These are phyloP conservation scores for Samia ricini DNA, from an alignment of 1,140 invertebrate species.

Conservation along the genomic window DNA sequence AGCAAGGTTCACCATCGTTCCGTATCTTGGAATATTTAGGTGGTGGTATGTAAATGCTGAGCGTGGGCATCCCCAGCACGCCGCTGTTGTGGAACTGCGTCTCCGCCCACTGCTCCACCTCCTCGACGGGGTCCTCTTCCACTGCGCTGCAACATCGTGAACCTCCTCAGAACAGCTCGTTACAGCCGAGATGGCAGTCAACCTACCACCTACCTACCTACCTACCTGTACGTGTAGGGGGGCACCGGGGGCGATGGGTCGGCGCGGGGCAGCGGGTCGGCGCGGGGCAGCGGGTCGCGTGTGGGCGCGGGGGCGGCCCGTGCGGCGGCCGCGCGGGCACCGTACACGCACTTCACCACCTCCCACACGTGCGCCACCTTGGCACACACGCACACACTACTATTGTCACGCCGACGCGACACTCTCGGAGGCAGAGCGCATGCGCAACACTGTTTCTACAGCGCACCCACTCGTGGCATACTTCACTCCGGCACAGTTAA, in stretches of 20 bases:
- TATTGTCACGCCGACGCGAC: background rate
- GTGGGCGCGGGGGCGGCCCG: slow-evolving; percentile 32
- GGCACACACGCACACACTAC: background rate
- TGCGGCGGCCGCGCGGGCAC: slow-evolving; percentile 26
- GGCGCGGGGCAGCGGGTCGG: slow-evolving; percentile 33
- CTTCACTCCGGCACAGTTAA: too few relatives aligned
- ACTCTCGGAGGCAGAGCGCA: background rate
- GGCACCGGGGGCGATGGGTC: slow-evolving; percentile 36
- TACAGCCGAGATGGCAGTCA: too few relatives aligned
- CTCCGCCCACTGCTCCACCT: slow-evolving; percentile 62
- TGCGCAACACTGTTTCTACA: too few relatives aligned
- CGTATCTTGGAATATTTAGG: slow-evolving; percentile 39
- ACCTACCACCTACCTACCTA: background rate
- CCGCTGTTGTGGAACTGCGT: slow-evolving; percentile 71
- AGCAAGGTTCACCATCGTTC: slow-evolving; percentile 26
- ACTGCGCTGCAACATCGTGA: slow-evolving; percentile 34
- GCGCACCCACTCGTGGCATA: too few relatives aligned
- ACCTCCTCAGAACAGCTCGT: too few relatives aligned
- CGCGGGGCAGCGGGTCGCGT: slow-evolving; percentile 30
- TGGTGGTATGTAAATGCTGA: slow-evolving; percentile 70
- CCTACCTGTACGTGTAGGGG: slow-evolving; percentile 13
- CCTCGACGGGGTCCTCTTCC: slow-evolving; percentile 59
- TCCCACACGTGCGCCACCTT: slow-evolving; percentile 63
- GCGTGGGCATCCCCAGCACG: slow-evolving; percentile 71
- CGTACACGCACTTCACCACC: slow-evolving; percentile 46